These are phyloP conservation scores for Nettapus auritus DNA, from an alignment of 2,113 vertebrate genomes.

Conservation along the genomic window DNA sequence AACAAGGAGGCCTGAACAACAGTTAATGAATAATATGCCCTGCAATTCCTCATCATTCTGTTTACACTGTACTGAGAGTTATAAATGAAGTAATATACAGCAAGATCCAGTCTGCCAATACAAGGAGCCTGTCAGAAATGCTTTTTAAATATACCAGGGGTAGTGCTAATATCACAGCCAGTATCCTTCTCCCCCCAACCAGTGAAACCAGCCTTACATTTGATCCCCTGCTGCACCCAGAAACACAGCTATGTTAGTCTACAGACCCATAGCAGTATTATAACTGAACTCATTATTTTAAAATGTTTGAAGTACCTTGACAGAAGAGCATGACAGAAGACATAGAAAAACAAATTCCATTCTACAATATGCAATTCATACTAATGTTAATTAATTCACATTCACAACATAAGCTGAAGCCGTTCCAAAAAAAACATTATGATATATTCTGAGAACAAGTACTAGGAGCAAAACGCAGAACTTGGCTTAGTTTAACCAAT, in stretches of 20 bases:
- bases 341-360: not conserved
- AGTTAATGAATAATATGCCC: not conserved
- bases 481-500: not conserved
- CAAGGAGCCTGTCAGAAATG: not conserved
- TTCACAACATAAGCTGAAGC: not conserved
- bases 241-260: not conserved
- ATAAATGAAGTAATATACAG: slow-evolving; percentile 22
- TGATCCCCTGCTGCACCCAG: not conserved
- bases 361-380: not conserved
- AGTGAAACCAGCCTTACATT: not conserved
- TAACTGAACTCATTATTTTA: not conserved
- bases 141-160: not conserved
- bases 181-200: not conserved
- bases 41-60: not conserved
- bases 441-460: not conserved
- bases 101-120: slow-evolving; percentile 1
- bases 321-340: not conserved
- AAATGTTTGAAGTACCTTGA: not conserved
- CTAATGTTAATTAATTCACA: slow-evolving; percentile 27
- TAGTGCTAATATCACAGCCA: not conserved
- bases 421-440: not conserved
- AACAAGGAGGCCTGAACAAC: slow-evolving; percentile 6
- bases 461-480: not conserved
- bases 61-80: slow-evolving; percentile 11
- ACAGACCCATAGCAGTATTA: not conserved